phyloP scores from a whole-genome alignment of 2,797 vertebrate species.

The Avahi laniger region DNA sequence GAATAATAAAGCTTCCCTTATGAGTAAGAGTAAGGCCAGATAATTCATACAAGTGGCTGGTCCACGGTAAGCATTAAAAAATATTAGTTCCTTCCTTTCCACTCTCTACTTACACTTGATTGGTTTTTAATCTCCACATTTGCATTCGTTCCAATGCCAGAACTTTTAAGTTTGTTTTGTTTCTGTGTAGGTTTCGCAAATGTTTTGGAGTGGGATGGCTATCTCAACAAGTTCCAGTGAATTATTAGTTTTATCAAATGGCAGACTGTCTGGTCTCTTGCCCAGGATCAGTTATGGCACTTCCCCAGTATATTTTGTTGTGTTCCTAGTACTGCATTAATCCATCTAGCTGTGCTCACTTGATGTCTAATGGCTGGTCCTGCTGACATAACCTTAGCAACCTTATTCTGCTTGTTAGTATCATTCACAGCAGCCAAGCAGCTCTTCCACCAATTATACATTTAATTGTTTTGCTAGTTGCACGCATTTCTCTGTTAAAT shows the following conservation, averaged over 20 bases:
- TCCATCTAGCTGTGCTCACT: not conserved
- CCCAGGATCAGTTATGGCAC: not conserved
- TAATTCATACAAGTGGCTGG: not conserved
- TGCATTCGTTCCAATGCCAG: not conserved
- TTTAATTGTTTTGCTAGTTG: not conserved
- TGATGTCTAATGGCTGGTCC: conserved; percentile 4
- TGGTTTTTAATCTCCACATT: not conserved
- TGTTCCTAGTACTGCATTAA: not conserved
- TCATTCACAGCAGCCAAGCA: not conserved
- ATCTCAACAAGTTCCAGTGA: not conserved
- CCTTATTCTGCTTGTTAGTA: not conserved
- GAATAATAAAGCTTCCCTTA: not conserved
- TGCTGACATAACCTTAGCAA: conserved; percentile 31
- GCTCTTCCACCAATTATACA: not conserved
- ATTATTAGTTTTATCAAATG: conserved; percentile 16
- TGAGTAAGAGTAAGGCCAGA: not conserved
- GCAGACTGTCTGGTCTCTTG: conserved; percentile 16
- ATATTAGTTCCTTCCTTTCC: not conserved
- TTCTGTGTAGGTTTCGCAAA: conserved; percentile 38
- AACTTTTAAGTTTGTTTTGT: not conserved
- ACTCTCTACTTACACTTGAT: not conserved
- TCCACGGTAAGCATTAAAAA: not conserved
- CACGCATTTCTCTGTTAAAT: not conserved
- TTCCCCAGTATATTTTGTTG: not conserved
- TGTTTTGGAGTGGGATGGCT: not conserved